phyloP scores from a whole-genome alignment of 2,113 vertebrate species.

The Siniperca chuatsi region DNA sequence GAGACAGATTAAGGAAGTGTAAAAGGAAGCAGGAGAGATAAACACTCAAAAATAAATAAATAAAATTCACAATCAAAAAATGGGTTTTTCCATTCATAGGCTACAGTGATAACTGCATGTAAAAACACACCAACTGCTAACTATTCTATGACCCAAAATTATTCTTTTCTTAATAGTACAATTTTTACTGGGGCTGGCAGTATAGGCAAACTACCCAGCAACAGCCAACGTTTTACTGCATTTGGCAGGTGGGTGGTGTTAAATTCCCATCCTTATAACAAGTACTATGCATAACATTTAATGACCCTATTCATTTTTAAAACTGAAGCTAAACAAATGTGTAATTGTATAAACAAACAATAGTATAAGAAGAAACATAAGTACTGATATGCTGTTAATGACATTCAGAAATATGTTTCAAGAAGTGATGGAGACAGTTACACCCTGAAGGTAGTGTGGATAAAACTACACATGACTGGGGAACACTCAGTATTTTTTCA shows the following conservation, averaged over 20 bases:
- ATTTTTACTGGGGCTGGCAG: neutral
- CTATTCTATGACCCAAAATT: neutral
- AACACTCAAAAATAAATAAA: neutral
- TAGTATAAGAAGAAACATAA: neutral
- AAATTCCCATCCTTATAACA: neutral
- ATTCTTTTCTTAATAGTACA: neutral
- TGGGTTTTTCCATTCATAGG: neutral
- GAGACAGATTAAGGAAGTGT: slow-evolving; percentile 4
- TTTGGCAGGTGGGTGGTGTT: slow-evolving; percentile 1
- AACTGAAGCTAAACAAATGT: neutral
- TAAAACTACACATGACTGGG: neutral
- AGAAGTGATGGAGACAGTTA: no score
- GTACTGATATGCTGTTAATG: neutral
- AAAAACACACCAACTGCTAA: neutral
- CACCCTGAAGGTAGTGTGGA: no score
- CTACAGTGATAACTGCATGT: neutral
- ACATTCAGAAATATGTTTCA: no score
- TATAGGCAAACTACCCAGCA: neutral
- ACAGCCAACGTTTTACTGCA: neutral
- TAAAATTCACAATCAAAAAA: slow-evolving; percentile 4
- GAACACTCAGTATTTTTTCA: neutral
- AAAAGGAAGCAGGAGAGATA: neutral
- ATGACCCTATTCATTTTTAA: neutral
- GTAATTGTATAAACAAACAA: neutral
- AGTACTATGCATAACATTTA: neutral